Evolutionary conservation across 2,888 invertebrate genomes (phyloP).

Genomic region (Sclerodermus sp.): DNA sequence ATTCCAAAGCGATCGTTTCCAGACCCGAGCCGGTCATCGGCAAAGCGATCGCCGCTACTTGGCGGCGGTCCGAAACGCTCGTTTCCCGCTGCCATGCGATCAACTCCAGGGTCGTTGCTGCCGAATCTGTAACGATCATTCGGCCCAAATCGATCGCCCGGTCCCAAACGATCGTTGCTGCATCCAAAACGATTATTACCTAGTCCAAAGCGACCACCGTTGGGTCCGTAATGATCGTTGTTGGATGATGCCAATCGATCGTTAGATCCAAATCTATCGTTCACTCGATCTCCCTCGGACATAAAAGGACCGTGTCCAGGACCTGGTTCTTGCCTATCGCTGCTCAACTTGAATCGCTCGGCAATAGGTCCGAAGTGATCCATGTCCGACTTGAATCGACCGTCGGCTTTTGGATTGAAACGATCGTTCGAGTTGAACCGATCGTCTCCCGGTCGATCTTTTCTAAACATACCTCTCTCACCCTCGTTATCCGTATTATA

Average conservation of each 20-base stretch:
- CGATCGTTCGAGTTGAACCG: conserved; percentile 11
- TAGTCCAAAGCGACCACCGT: conserved; percentile 15
- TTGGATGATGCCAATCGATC: conserved; percentile 7
- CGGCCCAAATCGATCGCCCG: conserved; percentile 17
- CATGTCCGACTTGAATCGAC: conserved; percentile 5
- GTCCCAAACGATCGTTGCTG: conserved; percentile 17
- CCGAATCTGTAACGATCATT: conserved; percentile 13
- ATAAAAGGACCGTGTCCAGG: conserved; percentile 7
- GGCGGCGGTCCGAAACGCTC: conserved; percentile 28
- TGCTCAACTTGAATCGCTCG: conserved; percentile 20
- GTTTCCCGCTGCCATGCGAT: conserved; percentile 14
- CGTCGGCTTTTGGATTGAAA: not conserved
- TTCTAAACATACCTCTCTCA: too few species aligned
- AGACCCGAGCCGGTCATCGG: conserved; percentile 12
- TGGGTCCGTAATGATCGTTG: conserved; percentile 6
- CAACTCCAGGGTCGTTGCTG: conserved; percentile 14
- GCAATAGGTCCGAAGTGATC: conserved; percentile 20
- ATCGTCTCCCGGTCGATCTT: not conserved
- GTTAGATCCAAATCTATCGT: conserved; percentile 9
- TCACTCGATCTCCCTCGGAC: not conserved
- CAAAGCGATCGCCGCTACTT: conserved; percentile 23
- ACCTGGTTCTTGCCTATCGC: not conserved
- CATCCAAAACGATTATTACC: conserved; percentile 25
- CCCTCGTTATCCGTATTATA: too few species aligned
- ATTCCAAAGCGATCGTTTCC: conserved; percentile 18